These are phyloP conservation scores for Nomada ferruginata DNA, from an alignment of 2,888 invertebrate species.

Conservation along the genomic window DNA sequence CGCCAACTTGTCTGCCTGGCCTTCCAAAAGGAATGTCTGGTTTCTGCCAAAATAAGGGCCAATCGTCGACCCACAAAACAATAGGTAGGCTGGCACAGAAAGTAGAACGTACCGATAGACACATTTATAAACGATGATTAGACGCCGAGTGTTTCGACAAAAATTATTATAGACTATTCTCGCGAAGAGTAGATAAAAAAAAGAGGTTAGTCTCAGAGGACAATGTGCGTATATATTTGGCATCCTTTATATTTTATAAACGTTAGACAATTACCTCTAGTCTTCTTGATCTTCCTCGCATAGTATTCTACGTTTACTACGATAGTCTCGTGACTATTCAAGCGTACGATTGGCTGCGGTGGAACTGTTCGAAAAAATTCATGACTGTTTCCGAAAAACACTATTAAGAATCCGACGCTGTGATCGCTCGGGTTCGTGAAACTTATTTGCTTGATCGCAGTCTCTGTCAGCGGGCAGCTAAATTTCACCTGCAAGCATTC, in stretches of 20 bases:
- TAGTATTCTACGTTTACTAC: conserved; percentile 71
- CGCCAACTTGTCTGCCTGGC: conserved; percentile 69
- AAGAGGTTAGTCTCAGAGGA: background rate
- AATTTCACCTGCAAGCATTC: conserved; percentile 62
- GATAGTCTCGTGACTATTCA: conserved; percentile 59
- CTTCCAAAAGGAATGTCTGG: conserved; percentile 75
- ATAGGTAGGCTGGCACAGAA: conserved; percentile 63
- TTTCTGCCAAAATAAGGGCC: conserved; percentile 74
- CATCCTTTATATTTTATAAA: too few species aligned
- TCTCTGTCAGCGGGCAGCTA: conserved; percentile 68
- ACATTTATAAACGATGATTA: too few species aligned
- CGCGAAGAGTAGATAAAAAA: background rate
- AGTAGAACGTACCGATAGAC: background rate
- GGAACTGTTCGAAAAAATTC: conserved; percentile 66
- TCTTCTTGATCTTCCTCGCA: conserved; percentile 73
- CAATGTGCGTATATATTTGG: too few species aligned
- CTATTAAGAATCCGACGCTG: conserved; percentile 68
- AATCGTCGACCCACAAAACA: conserved; percentile 74
- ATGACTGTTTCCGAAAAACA: conserved; percentile 72
- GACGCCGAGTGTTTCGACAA: too few species aligned
- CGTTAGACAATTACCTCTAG: conserved; percentile 63
- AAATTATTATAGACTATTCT: background rate
- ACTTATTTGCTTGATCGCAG: conserved; percentile 57
- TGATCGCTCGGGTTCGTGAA: conserved; percentile 64
- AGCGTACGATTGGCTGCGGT: conserved; percentile 50